Percentiles rank a stretch among this genome's conserved stretches.
Evolutionary conservation across 2,113 vertebrate species (phyloP).

Genomic region (Semnornis frantzii): DNA sequence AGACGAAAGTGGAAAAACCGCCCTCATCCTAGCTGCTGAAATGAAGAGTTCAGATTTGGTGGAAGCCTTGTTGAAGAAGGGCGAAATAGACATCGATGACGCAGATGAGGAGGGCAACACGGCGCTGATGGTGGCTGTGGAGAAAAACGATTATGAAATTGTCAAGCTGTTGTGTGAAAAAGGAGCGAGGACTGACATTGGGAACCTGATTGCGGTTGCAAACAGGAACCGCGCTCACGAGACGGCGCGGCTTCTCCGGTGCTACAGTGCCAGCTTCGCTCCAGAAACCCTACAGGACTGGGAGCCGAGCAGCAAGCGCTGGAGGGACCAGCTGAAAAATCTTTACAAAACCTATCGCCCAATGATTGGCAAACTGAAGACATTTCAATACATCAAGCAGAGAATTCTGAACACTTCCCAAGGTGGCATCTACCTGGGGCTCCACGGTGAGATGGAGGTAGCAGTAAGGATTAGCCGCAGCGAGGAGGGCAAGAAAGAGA

Average conservation of each 20-base stretch:
- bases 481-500: not conserved
- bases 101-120: conserved; percentile 54
- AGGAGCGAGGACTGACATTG: conserved; percentile 29
- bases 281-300: not conserved
- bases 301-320: conserved; percentile 59
- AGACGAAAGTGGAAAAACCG: conserved; percentile 63
- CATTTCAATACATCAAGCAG: conserved; percentile 5
- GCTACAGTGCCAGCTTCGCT: not conserved
- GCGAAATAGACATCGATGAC: conserved; percentile 46
- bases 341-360: conserved; percentile 31
- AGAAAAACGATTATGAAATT: not conserved
- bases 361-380: conserved; percentile 72
- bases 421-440: conserved; percentile 72
- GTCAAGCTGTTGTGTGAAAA: conserved; percentile 35
- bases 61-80: conserved; percentile 50
- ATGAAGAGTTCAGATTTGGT: conserved; percentile 34
- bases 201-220: not conserved
- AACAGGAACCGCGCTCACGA: not conserved
- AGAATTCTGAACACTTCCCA: conserved; percentile 57
- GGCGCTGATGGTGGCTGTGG: conserved; percentile 64
- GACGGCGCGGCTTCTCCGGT: not conserved
- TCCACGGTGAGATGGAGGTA: conserved; percentile 56
- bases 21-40: conserved; percentile 74
- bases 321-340: conserved; percentile 37
- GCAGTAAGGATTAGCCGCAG: conserved; percentile 63